Conservation (phyloP, 2,797 vertebrate genomes). For the Tragelaphus eurycerus region DNA sequence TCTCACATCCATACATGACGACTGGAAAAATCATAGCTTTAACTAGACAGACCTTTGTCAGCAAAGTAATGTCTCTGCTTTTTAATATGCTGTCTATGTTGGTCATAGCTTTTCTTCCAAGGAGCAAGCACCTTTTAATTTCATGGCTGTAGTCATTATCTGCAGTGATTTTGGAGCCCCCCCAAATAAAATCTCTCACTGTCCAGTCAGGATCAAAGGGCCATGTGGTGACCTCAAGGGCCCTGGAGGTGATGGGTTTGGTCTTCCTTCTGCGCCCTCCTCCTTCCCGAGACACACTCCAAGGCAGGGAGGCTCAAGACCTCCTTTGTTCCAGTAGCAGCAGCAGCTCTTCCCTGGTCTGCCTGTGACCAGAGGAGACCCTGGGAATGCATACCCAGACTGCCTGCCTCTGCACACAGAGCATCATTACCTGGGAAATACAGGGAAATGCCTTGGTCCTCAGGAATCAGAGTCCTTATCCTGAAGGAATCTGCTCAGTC, state of each 20-base stretch:
- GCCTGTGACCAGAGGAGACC: not conserved
- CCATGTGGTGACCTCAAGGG: not conserved
- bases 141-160: not conserved
- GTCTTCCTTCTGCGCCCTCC: not conserved
- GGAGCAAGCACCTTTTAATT: not conserved
- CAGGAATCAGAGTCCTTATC: constrained; percentile 19
- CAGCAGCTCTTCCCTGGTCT: not conserved
- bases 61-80: not conserved
- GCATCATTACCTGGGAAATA: not conserved
- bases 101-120: not conserved
- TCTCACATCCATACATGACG: not conserved
- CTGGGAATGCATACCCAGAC: not conserved
- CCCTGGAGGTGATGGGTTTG: not conserved
- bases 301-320: not conserved
- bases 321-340: not conserved
- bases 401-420: not conserved
- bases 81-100: not conserved
- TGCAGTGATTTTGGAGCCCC: not conserved
- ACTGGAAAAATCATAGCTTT: not conserved
- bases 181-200: not conserved
- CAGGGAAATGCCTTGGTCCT: not conserved
- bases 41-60: not conserved
- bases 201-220: not conserved
- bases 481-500: not conserved
- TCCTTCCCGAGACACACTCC: too few relatives aligned